phyloP scores from a whole-genome alignment of 2,113 vertebrate species.

The Megalops atlanticus region DNA sequence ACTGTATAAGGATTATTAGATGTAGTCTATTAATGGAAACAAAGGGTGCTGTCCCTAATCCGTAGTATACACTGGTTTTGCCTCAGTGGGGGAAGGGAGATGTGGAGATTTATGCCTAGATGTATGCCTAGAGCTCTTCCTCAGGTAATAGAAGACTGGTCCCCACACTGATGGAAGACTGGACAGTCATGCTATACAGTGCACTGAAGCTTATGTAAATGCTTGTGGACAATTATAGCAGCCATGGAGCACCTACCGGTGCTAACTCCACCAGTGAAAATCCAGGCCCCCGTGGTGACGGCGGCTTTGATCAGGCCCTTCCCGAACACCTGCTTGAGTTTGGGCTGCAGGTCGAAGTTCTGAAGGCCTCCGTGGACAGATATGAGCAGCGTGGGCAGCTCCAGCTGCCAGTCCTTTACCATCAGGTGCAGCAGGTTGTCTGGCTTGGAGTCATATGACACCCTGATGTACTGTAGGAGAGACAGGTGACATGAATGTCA shows the following conservation, averaged over 20 bases:
- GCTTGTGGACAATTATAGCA: background rate
- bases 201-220: background rate
- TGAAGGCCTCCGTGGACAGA: slow-evolving; percentile 96
- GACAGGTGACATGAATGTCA: background rate
- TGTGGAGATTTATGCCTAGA: no score
- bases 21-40: slow-evolving; percentile 5
- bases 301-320: slow-evolving; percentile 98
- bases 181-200: no score
- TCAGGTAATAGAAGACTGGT: no score
- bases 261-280: slow-evolving; percentile 95
- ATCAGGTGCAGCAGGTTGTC: slow-evolving; percentile 92
- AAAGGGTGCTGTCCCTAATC: background rate
- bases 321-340: slow-evolving; percentile 97
- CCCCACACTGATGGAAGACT: no score
- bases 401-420: slow-evolving; percentile 97
- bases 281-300: slow-evolving; percentile 96
- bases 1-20: background rate
- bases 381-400: slow-evolving; percentile 92
- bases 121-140: no score
- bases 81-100: background rate
- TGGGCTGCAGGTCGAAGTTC: slow-evolving; percentile 94
- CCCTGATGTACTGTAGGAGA: slow-evolving; percentile 85
- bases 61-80: slow-evolving; percentile 15
- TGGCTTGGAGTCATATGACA: slow-evolving; percentile 90
- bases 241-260: slow-evolving; percentile 90